phyloP scores from a whole-genome alignment of 2,113 vertebrate species.

The Prolemur simus region DNA sequence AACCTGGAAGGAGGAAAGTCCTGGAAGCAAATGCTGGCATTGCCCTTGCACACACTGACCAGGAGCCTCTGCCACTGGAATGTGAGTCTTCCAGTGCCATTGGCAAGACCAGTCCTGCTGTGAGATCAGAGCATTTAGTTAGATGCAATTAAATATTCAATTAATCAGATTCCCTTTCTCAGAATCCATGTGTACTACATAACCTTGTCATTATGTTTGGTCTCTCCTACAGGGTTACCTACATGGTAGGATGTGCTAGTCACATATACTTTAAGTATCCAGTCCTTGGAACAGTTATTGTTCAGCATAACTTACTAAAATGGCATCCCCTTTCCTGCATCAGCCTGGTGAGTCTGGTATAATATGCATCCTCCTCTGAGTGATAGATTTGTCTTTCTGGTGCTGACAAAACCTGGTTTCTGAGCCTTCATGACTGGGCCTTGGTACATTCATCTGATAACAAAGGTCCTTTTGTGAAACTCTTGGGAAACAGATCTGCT shows the following conservation, averaged over 20 bases:
- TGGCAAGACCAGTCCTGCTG: background rate
- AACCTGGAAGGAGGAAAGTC: background rate
- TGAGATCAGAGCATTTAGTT: background rate
- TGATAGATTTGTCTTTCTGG: background rate
- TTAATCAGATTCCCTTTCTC: background rate
- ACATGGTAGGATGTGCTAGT: background rate
- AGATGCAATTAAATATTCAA: background rate
- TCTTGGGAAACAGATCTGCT: background rate
- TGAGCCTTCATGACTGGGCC: background rate
- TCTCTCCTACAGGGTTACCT: background rate
- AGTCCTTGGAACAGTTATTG: background rate
- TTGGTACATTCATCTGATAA: background rate
- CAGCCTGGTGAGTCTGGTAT: background rate
- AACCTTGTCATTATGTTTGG: background rate
- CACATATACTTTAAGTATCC: background rate
- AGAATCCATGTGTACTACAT: background rate
- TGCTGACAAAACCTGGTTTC: slow-evolving; percentile 6
- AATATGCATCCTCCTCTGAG: background rate
- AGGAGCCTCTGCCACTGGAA: background rate
- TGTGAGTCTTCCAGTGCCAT: background rate
- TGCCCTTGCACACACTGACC: background rate
- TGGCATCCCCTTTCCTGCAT: background rate
- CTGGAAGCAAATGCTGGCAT: background rate
- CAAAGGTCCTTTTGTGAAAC: background rate
- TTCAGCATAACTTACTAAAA: background rate